Base-by-base conservation (phyloP, 2,113 vertebrate genomes). In the Vulpes lagopus region DNA sequence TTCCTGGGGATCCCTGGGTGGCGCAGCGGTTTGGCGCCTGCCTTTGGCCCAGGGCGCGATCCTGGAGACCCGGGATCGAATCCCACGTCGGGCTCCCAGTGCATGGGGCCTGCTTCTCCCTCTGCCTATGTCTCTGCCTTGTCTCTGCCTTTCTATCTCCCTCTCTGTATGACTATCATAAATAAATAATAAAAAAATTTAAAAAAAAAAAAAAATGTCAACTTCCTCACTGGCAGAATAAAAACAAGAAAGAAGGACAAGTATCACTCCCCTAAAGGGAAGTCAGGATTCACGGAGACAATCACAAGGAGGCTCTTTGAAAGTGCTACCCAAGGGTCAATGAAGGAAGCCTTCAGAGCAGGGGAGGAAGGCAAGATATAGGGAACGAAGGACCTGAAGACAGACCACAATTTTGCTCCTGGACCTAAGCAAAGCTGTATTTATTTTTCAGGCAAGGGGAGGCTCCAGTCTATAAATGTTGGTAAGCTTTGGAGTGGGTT, bases 141-240 rank as follows among this genome's bases (percentile, higher is more conserved):
- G n/a, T n/a, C n/a, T n/a, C n/a, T n/a, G n/a, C n/a, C n/a, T n/a
- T n/a, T n/a, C n/a, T n/a, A n/a, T n/a, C n/a, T n/a, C n/a, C n/a
- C n/a, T n/a, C n/a, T n/a, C n/a, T n/a, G n/a, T n/a, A n/a, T n/a
- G n/a, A n/a, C n/a, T n/a, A n/a, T n/a, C n/a, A n/a, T n/a, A n/a
- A n/a, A n/a, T n/a, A n/a, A n/a, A n/a, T n/a, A n/a, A n/a, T n/a
- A n/a, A n/a, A n/a, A n/a, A n/a, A n/a, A n/a, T n/a, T n/a, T n/a
- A n/a, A n/a, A n/a, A n/a, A n/a, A n/a, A n/a, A n/a, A n/a, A n/a
- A n/a, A n/a, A 43, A 73, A 91, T 59, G 35, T 92, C 82, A 92
- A 83, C 74, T 86, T 94, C 38, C 35, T 92, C 27, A 76, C 25
- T 71, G 53, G 53, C n/a, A 96, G 79, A 94, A 82, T 8, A 62